These are phyloP conservation scores for Synanceia verrucosa DNA, from an alignment of 2,797 vertebrate species.

Conservation along the genomic window DNA sequence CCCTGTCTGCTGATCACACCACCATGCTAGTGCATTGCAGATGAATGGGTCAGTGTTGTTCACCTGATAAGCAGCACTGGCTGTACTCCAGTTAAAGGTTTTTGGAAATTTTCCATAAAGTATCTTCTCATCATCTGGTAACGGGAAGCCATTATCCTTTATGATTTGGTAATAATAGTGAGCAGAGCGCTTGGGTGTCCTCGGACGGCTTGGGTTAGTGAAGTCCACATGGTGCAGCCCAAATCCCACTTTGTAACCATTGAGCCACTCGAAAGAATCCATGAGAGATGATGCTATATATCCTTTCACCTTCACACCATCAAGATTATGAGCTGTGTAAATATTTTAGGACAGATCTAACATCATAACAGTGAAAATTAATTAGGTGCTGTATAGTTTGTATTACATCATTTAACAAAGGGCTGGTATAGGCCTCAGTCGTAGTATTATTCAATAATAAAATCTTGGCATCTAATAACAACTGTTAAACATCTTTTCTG, in stretches of 20 bases:
- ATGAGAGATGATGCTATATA: conserved; percentile 84
- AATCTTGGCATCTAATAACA: too few species aligned
- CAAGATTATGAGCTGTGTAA: conserved; percentile 76
- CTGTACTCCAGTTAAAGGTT: not conserved
- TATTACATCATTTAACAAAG: too few species aligned
- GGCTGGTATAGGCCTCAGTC: too few species aligned
- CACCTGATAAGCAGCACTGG: not conserved
- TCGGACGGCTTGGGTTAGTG: conserved; percentile 55
- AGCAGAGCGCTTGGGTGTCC: conserved; percentile 86
- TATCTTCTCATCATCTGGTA: conserved; percentile 77
- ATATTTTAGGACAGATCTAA: conserved; percentile 57
- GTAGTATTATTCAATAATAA: too few species aligned
- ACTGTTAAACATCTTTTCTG: too few species aligned
- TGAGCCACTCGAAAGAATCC: conserved; percentile 88
- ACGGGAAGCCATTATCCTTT: conserved; percentile 82
- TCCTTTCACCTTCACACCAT: conserved; percentile 77
- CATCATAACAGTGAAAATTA: not conserved
- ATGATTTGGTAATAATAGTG: conserved; percentile 85
- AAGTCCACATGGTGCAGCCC: conserved; percentile 89
- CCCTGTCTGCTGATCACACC: not conserved
- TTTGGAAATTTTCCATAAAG: conserved; percentile 82
- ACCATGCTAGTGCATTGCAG: too few species aligned
- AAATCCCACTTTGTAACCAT: conserved; percentile 83
- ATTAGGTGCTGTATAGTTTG: too few species aligned
- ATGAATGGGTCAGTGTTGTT: too few species aligned